Conservation (phyloP, 2,797 vertebrate species). For the Potorous gilbertii region DNA sequence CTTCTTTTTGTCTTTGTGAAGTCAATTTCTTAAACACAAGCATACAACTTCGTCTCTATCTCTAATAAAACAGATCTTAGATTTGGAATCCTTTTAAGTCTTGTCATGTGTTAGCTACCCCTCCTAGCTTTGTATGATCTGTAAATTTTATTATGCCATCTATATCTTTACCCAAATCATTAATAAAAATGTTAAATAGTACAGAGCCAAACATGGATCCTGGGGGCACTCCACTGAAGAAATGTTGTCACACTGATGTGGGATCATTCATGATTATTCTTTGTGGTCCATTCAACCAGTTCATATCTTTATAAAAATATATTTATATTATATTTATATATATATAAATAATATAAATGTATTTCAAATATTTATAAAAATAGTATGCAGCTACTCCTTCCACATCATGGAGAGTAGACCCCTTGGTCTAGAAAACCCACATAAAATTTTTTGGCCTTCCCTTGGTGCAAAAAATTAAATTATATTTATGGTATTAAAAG, state of each 20-base stretch:
- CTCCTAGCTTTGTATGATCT: neutral
- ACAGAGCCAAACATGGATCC: neutral
- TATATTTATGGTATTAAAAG: neutral
- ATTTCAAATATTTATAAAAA: no score
- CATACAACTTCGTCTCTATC: neutral
- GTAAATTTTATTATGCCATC: neutral
- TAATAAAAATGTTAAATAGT: neutral
- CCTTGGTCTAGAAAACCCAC: neutral
- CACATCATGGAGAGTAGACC: no score
- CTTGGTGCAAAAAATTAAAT: neutral
- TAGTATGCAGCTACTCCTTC: neutral
- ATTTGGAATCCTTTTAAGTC: neutral
- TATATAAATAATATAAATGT: no score
- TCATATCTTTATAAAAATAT: neutral
- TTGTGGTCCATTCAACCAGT: neutral
- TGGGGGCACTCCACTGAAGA: neutral
- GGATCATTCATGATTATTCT: neutral
- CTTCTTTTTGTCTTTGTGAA: neutral
- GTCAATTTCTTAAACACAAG: neutral
- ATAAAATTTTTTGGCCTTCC: neutral
- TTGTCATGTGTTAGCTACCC: neutral
- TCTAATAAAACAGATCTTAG: neutral
- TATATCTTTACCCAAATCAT: neutral
- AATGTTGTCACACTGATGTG: neutral
- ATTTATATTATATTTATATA: no score